Conservation (phyloP, 1,140 invertebrate genomes). For the Bombus sibiricus region DNA sequence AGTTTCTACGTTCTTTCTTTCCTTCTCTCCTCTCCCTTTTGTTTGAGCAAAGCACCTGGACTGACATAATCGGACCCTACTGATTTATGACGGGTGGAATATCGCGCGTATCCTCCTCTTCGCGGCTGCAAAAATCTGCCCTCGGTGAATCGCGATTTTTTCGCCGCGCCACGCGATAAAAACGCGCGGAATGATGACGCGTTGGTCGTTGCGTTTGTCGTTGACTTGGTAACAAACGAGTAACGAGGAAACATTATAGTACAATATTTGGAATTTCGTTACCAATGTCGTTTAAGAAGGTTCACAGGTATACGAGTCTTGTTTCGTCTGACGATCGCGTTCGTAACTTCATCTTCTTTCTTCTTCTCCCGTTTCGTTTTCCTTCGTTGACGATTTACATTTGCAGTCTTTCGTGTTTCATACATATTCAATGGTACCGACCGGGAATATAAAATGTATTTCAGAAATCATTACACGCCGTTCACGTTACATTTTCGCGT, state of each 20-base stretch:
- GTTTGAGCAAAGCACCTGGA: conserved; percentile 44
- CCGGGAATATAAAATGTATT: conserved; percentile 30
- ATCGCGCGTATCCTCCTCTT: conserved; percentile 28
- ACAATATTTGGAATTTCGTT: too few relatives aligned
- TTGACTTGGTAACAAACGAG: background rate
- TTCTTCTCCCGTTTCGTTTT: background rate
- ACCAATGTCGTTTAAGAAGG: background rate
- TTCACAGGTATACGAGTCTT: background rate
- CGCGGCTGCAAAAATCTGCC: conserved; percentile 36
- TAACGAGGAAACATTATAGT: too few relatives aligned
- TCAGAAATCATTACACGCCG: conserved; percentile 45
- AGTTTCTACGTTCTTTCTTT: conserved; percentile 3
- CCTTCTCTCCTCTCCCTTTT: background rate
- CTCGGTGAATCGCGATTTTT: conserved; percentile 6
- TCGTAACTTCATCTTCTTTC: background rate
- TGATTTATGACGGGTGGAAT: conserved; percentile 57
- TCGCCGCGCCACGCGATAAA: background rate
- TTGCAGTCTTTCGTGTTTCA: conserved; percentile 33
- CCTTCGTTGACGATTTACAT: conserved; percentile 10
- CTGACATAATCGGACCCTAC: conserved; percentile 61
- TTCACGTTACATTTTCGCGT: conserved; percentile 48
- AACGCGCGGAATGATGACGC: background rate
- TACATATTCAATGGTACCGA: conserved; percentile 42
- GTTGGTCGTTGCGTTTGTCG: too few relatives aligned
- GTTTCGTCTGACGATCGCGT: background rate